Evolutionary conservation across 37 sponge, comb jelly and placozoan species (phyloP).

Genomic region (Halichondria panicea): DNA sequence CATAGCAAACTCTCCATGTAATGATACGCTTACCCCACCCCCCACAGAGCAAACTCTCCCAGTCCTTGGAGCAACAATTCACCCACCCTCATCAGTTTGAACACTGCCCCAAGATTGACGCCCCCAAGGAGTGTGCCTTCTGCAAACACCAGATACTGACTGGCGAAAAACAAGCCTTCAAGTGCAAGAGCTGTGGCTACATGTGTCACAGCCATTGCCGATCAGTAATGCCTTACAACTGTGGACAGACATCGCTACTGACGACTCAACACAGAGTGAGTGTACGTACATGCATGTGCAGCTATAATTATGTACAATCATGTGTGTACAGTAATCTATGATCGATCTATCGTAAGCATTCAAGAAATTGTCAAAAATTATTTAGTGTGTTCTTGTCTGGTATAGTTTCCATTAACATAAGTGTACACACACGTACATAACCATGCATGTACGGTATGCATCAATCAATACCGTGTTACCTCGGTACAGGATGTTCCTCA

Average conservation of each 20-base stretch:
- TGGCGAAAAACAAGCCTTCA: conserved; percentile 18
- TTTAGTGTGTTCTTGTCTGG: too few species aligned
- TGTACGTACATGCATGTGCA: too few species aligned
- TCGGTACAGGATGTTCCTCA: neutral
- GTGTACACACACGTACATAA: neutral
- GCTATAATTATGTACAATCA: too few species aligned
- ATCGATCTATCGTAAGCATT: too few species aligned
- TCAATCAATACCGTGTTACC: neutral
- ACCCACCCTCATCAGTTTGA: conserved; percentile 80
- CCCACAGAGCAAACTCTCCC: conserved; percentile 64
- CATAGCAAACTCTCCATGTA: neutral
- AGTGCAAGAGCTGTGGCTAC: conserved; percentile 76
- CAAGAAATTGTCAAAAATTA: too few species aligned
- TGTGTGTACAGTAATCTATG: too few species aligned
- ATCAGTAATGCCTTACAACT: conserved; percentile 64
- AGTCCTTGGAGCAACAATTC: conserved; percentile 42
- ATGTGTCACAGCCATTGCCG: conserved; percentile 73
- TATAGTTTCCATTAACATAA: too few species aligned
- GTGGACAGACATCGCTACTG: conserved; percentile 34
- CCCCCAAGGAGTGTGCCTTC: conserved; percentile 47
- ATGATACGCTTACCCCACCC: neutral
- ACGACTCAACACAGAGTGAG: too few species aligned
- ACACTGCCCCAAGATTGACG: neutral
- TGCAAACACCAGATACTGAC: conserved; percentile 61
- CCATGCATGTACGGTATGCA: neutral